Conservation (phyloP, 35 echinoderm and acorn worm species). For the Strongylocentrotus purpuratus region DNA sequence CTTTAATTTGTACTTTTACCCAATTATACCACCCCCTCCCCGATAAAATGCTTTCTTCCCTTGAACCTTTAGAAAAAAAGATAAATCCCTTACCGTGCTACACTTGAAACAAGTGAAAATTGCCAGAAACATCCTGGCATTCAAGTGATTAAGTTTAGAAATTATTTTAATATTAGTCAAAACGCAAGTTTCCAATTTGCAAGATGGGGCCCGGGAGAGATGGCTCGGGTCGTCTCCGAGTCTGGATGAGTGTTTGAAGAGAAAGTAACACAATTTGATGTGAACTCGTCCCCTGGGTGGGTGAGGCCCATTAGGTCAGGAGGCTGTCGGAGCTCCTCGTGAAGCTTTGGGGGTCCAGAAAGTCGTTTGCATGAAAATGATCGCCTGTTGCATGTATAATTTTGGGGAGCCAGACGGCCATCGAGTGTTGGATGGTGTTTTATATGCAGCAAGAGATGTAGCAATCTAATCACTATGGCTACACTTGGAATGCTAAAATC, state of each 20-base stretch:
- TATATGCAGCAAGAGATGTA: not conserved
- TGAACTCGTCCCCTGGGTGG: not conserved
- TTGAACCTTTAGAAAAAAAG: too few relatives aligned
- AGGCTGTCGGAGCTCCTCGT: not conserved
- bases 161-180: not conserved
- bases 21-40: too few relatives aligned
- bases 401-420: not conserved
- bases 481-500: not conserved
- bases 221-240: not conserved
- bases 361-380: not conserved
- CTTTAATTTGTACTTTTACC: too few relatives aligned
- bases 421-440: not conserved
- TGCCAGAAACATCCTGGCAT: not conserved
- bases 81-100: too few relatives aligned
- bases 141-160: not conserved
- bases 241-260: not conserved
- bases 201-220: not conserved
- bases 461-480: not conserved
- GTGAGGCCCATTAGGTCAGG: not conserved
- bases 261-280: not conserved
- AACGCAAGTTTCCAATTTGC: not conserved
- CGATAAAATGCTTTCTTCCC: too few relatives aligned
- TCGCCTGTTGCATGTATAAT: slow-evolving; percentile 10
- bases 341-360: not conserved
- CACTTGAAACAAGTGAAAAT: not conserved